Evolutionary conservation across 1,140 invertebrate genomes (phyloP), one percentile per base, ranked within the genome.

Genomic region (Adoxophyes honmai): DNA sequence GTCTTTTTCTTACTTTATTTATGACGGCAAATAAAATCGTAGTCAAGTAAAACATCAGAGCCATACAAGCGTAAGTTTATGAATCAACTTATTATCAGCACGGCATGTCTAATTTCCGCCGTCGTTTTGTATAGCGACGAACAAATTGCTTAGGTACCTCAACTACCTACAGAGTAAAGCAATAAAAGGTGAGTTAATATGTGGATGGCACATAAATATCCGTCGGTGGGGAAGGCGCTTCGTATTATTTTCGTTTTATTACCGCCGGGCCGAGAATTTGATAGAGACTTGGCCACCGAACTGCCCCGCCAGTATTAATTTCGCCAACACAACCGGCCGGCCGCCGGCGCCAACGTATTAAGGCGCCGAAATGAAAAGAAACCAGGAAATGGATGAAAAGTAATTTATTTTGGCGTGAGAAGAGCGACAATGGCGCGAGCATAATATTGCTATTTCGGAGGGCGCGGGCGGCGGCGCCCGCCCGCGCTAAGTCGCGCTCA

Each of bases 191-290:
- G 60, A 64, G 65, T 71, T 72, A 81, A 76, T 80, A 78, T 65
- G 62, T 64, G 66, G 61, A 58, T 60, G 72, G 68, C 70, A 76
- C 74, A 81, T 78, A 77, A 81, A 81, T 78, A 75, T 78, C 70
- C 61, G 51, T 10, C 52, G 59, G 66, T 54, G 60, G 60, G 58
- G 70, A 71, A 71, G 70, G 64, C 65, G 68, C 67, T 73, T 59
- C 70, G 66, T 73, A 75, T 78, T 81, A 78, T 81, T 84, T 83
- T 78, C 77, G 37, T 80, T 84, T 81, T 84, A 81, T 81, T 84
- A 84, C 77, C 66, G 66, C 58, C 63, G 73, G 64, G 65, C 68
- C 64, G 73, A 70, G 78, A 83, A 71, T 78, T 79, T 78, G 71
- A 81, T 78, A 79, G 71, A 77, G 75, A 81, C 72, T 81, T 81